Base-by-base conservation (phyloP, 1,140 invertebrate species). In the Hyposmocoma kahamanoa region DNA sequence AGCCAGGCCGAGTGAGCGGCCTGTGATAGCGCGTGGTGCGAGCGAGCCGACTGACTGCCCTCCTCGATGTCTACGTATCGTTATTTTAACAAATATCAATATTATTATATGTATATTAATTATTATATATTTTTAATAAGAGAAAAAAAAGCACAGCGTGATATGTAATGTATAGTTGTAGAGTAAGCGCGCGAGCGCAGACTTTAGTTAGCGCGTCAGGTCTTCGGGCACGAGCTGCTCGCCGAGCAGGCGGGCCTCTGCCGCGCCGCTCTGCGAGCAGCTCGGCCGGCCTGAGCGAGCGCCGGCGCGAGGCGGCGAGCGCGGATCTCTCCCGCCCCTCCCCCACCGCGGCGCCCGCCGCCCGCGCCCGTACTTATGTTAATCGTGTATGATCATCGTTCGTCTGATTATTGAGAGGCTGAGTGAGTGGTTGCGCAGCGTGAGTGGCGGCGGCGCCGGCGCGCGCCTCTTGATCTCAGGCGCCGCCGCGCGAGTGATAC, bases 1-100 rank as follows among this genome's bases (percentile, higher is more conserved):
- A 92, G 90, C 71, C 87, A 89, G 62, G 84, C 88, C 47, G 77
- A 86, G 50, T 88, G 71, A 75, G 72, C 65, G 44, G 50, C 59
- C 45, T 59, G 66, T 59, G 57, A 67, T 56, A 64, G 46, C 56
- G 66, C 61, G 67, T 50, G 72, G 57, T 58, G 62, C 64, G 62
- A 57, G 61, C 67, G 67, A 69, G 67, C 68, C 72, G 75, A 77
- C 72, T 72, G 75, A 77, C 72, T 75, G 78, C 75, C 78, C 75
- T 77, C 73, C 75, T 76, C 72, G 73, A 78, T 69, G 62, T 77
- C 75, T 79, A 77, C 78, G 78, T 82, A 82, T 82, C 78, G 78
- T 82, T 79, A 77, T 72, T 82, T 82, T 76, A 78, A 80, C 74
- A 82, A 78, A 84, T 84, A 84, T 84, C 81, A 84, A 82, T 83